Percentiles rank a stretch among this genome's conserved stretches.
These are phyloP conservation scores for Hypolimnas misippus DNA, from an alignment of 2,888 invertebrate species.

Conservation along the genomic window DNA sequence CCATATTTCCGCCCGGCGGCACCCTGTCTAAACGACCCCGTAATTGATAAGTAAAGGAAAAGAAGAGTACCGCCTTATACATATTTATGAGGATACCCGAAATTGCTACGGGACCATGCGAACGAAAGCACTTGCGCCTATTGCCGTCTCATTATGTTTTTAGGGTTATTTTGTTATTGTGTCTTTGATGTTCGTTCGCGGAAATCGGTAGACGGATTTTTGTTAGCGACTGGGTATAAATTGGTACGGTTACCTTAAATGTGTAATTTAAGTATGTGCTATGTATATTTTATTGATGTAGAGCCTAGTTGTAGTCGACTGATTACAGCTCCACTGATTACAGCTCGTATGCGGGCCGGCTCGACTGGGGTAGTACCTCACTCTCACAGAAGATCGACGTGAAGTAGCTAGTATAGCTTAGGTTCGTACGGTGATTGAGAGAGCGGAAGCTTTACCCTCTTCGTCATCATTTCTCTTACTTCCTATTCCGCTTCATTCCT, in stretches of 20 bases:
- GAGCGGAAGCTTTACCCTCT: too few species aligned
- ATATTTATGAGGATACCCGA: conserved; percentile 79
- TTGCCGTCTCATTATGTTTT: conserved; percentile 80
- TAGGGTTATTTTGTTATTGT: conserved; percentile 78
- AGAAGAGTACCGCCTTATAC: conserved; percentile 79
- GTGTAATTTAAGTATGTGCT: neutral
- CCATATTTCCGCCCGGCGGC: conserved; percentile 65
- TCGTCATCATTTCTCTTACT: too few species aligned
- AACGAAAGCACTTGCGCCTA: conserved; percentile 77
- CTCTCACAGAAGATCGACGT: too few species aligned
- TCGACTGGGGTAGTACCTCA: too few species aligned
- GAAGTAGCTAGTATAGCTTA: too few species aligned
- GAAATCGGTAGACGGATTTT: conserved; percentile 71
- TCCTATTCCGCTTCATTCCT: too few species aligned
- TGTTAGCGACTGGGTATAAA: conserved; percentile 37
- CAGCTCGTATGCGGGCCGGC: too few species aligned
- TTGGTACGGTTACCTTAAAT: neutral
- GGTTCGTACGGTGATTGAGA: too few species aligned
- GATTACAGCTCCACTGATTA: too few species aligned
- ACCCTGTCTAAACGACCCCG: conserved; percentile 77
- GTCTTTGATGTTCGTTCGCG: conserved; percentile 73
- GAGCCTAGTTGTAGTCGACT: too few species aligned
- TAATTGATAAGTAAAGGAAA: conserved; percentile 85
- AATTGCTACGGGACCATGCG: conserved; percentile 81
- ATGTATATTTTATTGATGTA: too few species aligned